phyloP scores from a whole-genome alignment of 92 coral and sea anemone genomes.

The Zoanthus gigantus region DNA sequence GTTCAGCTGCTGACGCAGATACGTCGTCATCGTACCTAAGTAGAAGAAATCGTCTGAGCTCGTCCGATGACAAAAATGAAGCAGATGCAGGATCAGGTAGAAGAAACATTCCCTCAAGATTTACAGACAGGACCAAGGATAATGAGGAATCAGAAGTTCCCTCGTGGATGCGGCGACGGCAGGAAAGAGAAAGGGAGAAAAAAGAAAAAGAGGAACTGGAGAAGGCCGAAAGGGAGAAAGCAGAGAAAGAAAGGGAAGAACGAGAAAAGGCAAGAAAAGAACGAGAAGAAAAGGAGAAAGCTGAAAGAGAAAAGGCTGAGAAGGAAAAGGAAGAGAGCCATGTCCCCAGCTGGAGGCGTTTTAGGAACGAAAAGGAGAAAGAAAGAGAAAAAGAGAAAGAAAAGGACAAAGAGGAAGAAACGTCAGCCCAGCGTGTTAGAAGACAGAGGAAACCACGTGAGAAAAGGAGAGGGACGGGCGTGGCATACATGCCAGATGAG shows the following conservation, averaged over 20 bases:
- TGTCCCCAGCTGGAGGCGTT: conserved; percentile 36
- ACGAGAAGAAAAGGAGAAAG: conserved; percentile 46
- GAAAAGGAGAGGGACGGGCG: conserved; percentile 84
- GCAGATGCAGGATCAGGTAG: conserved; percentile 58
- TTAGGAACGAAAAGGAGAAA: conserved; percentile 61
- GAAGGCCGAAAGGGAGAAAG: conserved; percentile 67
- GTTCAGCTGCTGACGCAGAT: background rate
- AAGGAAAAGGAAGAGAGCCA: conserved; percentile 28
- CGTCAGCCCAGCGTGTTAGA: conserved; percentile 66
- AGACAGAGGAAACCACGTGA: conserved; percentile 74
- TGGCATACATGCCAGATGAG: conserved; percentile 89
- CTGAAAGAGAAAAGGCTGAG: conserved; percentile 38
- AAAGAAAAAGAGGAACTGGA: conserved; percentile 66
- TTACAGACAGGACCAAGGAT: conserved; percentile 66
- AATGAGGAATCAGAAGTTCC: conserved; percentile 82
- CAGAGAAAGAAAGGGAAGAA: conserved; percentile 63
- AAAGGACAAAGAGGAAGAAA: conserved; percentile 74
- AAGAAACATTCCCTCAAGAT: background rate
- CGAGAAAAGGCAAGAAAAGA: conserved; percentile 67
- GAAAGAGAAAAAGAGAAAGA: conserved; percentile 77
- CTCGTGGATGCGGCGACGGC: conserved; percentile 77
- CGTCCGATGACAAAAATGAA: conserved; percentile 66
- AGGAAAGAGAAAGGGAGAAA: conserved; percentile 84
- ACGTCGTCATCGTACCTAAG: conserved; percentile 24
- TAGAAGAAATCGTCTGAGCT: conserved; percentile 39